A percentile compares a stretch with the other conserved stretches of the same genome.
phyloP scores from a whole-genome alignment of 2,113 vertebrate species.

The Odocoileus hemionus region DNA sequence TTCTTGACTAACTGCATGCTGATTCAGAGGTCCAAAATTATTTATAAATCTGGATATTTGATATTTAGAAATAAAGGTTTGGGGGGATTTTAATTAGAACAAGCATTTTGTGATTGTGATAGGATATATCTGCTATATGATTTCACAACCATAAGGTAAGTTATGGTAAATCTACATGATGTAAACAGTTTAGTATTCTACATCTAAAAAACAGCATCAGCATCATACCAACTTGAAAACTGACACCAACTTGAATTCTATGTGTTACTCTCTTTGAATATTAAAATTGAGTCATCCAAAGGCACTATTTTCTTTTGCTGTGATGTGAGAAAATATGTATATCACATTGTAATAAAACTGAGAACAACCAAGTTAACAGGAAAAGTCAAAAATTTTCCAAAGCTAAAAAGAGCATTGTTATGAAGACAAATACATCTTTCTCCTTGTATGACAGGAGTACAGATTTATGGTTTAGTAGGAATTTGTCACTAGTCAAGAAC shows the following conservation, averaged over 20 bases:
- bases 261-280: background rate
- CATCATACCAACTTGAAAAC: background rate
- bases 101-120: background rate
- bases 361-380: background rate
- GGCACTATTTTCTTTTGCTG: background rate
- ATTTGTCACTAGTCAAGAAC: background rate
- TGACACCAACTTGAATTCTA: background rate
- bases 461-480: background rate
- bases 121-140: background rate
- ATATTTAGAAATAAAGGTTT: background rate
- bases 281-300: background rate
- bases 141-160: background rate
- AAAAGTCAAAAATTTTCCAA: constrained; percentile 17
- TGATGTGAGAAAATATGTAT: background rate
- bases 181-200: background rate
- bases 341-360: constrained; percentile 8
- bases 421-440: background rate
- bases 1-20: background rate
- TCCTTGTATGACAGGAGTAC: background rate
- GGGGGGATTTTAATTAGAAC: background rate
- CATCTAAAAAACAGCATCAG: background rate
- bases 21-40: background rate
- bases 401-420: background rate
- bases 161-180: background rate
- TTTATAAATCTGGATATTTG: background rate